Percentiles rank a stretch among this genome's conserved stretches.
Evolutionary conservation across 2,888 invertebrate genomes (phyloP).

Genomic region (Eupithecia exiguata): DNA sequence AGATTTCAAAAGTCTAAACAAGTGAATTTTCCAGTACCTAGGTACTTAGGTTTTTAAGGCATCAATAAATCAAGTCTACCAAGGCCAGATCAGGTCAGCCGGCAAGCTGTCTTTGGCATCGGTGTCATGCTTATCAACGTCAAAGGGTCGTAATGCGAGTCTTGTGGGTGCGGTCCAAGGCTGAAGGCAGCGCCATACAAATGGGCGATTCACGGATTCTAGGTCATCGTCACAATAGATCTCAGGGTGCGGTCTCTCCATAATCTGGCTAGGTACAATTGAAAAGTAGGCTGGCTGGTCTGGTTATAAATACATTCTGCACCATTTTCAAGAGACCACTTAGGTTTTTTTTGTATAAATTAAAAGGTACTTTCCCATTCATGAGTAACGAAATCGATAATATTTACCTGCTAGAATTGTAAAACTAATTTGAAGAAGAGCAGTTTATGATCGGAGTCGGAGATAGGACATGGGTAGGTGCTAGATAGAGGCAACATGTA

Average conservation of each 20-base stretch:
- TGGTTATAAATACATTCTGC: not conserved
- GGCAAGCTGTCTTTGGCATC: not conserved
- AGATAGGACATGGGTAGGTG: not conserved
- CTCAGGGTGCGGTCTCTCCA: constrained; percentile 48
- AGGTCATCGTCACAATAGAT: constrained; percentile 51
- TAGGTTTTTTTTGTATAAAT: not conserved
- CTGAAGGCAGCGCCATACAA: constrained; percentile 42
- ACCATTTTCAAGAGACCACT: not conserved
- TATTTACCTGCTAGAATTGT: not conserved
- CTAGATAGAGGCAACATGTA: not conserved
- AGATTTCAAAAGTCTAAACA: not conserved
- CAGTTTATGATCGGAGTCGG: not conserved
- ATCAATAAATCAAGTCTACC: not conserved
- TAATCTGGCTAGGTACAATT: constrained; percentile 42
- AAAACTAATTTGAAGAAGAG: not conserved
- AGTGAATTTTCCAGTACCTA: not conserved
- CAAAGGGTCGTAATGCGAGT: constrained; percentile 9
- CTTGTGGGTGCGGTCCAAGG: constrained; percentile 45
- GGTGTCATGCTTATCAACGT: not conserved
- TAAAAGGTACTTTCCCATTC: not conserved
- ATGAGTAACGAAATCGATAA: not conserved
- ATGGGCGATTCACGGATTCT: constrained; percentile 51
- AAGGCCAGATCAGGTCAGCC: not conserved
- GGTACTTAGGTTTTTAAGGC: not conserved
- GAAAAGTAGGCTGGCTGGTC: constrained; percentile 23